These are phyloP conservation scores for Ctenicera cuprea DNA, from an alignment of 2,888 invertebrate genomes.

Conservation along the genomic window DNA sequence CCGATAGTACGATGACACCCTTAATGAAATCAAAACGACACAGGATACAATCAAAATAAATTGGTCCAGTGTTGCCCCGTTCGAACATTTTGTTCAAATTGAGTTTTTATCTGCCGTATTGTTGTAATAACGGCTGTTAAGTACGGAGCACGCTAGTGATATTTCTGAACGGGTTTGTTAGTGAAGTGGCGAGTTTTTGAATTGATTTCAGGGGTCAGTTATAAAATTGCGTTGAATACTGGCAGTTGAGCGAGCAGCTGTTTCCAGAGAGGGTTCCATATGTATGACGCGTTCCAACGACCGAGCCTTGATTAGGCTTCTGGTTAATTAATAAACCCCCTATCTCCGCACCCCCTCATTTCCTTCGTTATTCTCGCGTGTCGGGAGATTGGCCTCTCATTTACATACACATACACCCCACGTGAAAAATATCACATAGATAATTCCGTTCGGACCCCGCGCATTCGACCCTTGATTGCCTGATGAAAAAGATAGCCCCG, in stretches of 20 bases:
- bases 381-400: conserved; percentile 68
- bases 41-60: conserved; percentile 69
- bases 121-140: conserved; percentile 58
- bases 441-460: conserved; percentile 52
- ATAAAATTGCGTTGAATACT: conserved; percentile 56
- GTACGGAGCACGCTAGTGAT: conserved; percentile 50
- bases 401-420: conserved; percentile 63
- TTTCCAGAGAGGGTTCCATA: conserved; percentile 60
- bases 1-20: conserved; percentile 68
- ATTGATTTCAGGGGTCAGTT: conserved; percentile 59
- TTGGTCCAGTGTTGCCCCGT: conserved; percentile 62
- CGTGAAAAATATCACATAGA: conserved; percentile 55
- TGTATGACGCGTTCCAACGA: conserved; percentile 60
- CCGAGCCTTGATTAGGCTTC: conserved; percentile 75
- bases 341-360: conserved; percentile 66
- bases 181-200: conserved; percentile 56
- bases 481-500: conserved; percentile 48
- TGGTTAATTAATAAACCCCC: conserved; percentile 77
- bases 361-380: conserved; percentile 69
- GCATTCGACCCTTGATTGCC: conserved; percentile 48
- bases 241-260: conserved; percentile 59
- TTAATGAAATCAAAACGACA: conserved; percentile 71
- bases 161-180: conserved; percentile 52
- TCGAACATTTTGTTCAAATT: conserved; percentile 65
- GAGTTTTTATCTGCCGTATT: conserved; percentile 63